A percentile compares a stretch with the other conserved stretches of the same genome.
These are phyloP conservation scores for Drosophila paracracens DNA, from an alignment of 2,888 invertebrate species.

Conservation along the genomic window DNA sequence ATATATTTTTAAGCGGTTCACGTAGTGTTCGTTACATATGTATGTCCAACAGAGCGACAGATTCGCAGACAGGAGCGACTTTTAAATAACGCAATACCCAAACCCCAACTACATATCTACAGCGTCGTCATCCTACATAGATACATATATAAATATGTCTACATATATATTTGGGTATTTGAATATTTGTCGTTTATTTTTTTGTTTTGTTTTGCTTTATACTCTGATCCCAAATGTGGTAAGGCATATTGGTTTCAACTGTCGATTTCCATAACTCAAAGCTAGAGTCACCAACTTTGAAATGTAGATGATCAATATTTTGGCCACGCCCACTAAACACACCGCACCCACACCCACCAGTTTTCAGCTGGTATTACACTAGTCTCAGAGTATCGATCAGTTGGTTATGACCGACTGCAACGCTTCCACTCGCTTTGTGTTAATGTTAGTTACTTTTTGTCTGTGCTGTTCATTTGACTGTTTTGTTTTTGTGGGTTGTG, in stretches of 20 bases:
- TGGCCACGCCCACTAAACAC: not conserved
- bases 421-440: constrained; percentile 4
- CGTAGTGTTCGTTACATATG: constrained; percentile 31
- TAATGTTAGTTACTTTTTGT: constrained; percentile 65
- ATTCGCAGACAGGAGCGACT: constrained; percentile 55
- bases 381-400: not conserved
- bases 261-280: not conserved
- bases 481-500: constrained; percentile 11
- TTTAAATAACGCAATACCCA: constrained; percentile 54
- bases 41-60: constrained; percentile 27
- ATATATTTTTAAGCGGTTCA: constrained; percentile 34
- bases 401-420: not conserved
- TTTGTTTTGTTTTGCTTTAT: constrained; percentile 2
- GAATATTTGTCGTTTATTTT: constrained; percentile 28
- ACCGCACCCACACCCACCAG: not conserved
- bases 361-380: not conserved
- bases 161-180: constrained; percentile 36
- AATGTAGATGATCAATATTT: not conserved
- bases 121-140: not conserved
- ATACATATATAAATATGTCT: constrained; percentile 11
- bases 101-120: not conserved
- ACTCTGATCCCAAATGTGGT: not conserved
- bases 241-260: not conserved
- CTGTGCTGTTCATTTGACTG: constrained; percentile 58
- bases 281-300: not conserved